Conservation (phyloP, 2,888 invertebrate genomes). For the Noctua janthe region DNA sequence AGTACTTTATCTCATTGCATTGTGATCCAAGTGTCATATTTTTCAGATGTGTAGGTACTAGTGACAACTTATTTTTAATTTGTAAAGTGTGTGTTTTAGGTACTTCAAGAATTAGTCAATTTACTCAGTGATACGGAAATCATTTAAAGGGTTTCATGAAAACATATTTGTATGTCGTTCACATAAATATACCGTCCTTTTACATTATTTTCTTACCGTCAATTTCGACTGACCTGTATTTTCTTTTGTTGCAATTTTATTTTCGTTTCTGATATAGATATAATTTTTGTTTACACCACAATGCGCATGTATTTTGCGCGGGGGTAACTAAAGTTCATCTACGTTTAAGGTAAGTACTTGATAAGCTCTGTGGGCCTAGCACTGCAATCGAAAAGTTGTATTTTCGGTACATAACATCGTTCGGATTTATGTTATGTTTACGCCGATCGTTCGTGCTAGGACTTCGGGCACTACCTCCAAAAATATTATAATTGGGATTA, state of each 20-base stretch:
- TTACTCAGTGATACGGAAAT: slow-evolving; percentile 5
- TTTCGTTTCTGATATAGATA: background rate
- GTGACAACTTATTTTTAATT: background rate
- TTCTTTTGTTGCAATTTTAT: background rate
- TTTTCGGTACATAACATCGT: background rate
- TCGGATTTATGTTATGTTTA: background rate
- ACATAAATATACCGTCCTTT: too few relatives aligned
- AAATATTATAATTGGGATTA: background rate
- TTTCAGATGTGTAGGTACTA: background rate
- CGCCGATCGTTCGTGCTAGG: background rate
- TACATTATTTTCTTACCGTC: background rate
- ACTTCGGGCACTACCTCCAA: background rate
- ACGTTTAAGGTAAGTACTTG: background rate
- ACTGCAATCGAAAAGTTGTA: background rate
- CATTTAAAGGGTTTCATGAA: too few relatives aligned
- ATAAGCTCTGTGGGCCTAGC: background rate
- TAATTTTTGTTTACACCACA: background rate
- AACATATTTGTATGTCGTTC: background rate
- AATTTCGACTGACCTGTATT: background rate
- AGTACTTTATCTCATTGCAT: slow-evolving; percentile 72
- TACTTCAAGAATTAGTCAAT: background rate
- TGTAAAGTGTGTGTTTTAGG: background rate
- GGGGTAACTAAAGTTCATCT: background rate
- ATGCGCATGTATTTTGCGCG: background rate
- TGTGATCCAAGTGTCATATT: background rate